phyloP scores from a whole-genome alignment of 2,888 invertebrate species.

The Tipula vernalis region DNA sequence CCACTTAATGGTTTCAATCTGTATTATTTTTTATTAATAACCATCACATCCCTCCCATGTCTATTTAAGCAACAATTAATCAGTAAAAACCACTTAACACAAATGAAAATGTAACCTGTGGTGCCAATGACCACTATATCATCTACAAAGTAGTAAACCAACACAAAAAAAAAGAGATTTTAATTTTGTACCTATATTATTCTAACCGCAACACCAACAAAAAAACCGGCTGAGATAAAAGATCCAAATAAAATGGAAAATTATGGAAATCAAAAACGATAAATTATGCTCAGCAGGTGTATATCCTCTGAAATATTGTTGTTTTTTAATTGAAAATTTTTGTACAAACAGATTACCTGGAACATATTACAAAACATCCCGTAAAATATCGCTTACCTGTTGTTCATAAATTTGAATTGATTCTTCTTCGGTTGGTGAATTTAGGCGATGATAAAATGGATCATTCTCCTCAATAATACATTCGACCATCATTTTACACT shows the following conservation, averaged over 20 bases:
- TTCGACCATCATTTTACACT: conserved; percentile 26
- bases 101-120: not conserved
- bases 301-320: not conserved
- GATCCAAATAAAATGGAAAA: not conserved
- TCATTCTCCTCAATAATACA: conserved; percentile 24
- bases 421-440: conserved; percentile 17
- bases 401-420: conserved; percentile 17
- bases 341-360: not conserved
- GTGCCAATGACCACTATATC: not conserved
- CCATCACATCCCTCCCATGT: too few species aligned
- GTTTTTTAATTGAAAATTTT: conserved; percentile 9
- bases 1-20: too few species aligned
- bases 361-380: conserved; percentile 17
- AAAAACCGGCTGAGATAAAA: not conserved
- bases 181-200: not conserved
- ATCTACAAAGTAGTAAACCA: not conserved
- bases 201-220: not conserved
- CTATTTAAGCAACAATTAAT: not conserved
- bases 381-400: not conserved
- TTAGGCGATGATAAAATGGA: conserved; percentile 23
- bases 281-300: not conserved
- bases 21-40: too few species aligned
- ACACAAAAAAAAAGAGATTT: not conserved
- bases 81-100: not conserved
- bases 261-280: not conserved